Evolutionary conservation across 2,113 vertebrate species (phyloP).

Genomic region (Myrmecobius fasciatus): DNA sequence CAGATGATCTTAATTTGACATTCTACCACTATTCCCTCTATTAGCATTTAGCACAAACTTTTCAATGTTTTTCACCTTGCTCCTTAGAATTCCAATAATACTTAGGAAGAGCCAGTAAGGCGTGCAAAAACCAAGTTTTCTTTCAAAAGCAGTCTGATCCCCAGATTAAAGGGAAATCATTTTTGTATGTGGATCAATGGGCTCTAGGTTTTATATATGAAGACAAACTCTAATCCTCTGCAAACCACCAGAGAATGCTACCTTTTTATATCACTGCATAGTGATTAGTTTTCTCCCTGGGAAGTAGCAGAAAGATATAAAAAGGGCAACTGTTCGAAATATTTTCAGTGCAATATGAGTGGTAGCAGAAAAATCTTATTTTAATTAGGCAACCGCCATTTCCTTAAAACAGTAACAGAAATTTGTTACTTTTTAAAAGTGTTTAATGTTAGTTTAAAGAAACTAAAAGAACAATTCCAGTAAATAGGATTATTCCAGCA

Average conservation of each 20-base stretch:
- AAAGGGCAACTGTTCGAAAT: constrained; percentile 70
- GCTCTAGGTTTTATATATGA: constrained; percentile 78
- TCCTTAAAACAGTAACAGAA: constrained; percentile 59
- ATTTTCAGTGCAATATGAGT: constrained; percentile 67
- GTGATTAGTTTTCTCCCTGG: constrained; percentile 65
- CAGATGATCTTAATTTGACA: constrained; percentile 69
- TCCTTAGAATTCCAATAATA: constrained; percentile 77
- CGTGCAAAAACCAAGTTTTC: constrained; percentile 79
- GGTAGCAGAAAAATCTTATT: constrained; percentile 70
- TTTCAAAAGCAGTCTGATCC: constrained; percentile 80
- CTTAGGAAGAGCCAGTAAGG: constrained; percentile 79
- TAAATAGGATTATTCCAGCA: constrained; percentile 77
- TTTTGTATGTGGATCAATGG: constrained; percentile 75
- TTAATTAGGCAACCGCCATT: constrained; percentile 74
- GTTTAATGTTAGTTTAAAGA: constrained; percentile 74
- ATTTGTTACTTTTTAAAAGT: constrained; percentile 75
- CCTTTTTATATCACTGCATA: constrained; percentile 67
- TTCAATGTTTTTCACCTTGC: constrained; percentile 74
- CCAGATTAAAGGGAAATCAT: constrained; percentile 82
- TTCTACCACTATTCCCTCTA: constrained; percentile 64
- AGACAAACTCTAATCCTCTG: constrained; percentile 79
- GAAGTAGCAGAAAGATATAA: constrained; percentile 67
- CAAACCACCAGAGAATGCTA: constrained; percentile 71
- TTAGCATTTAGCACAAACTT: constrained; percentile 77
- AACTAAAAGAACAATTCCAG: constrained; percentile 66